Evolutionary conservation across 2,113 vertebrate genomes (phyloP).

Genomic region (Drymodes brunneopygia): DNA sequence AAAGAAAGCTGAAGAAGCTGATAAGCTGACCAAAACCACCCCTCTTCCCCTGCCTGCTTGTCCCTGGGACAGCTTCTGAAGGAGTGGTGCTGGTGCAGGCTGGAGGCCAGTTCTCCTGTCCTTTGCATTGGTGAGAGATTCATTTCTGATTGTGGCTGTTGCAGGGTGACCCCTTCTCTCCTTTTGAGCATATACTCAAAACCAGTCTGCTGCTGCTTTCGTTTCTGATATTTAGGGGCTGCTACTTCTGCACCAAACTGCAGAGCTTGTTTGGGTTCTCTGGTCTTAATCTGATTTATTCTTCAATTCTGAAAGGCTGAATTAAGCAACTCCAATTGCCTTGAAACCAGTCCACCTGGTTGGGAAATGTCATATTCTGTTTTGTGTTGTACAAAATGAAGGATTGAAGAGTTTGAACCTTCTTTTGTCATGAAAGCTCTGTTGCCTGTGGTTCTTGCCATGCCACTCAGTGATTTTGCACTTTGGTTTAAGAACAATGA

Average conservation of each 20-base stretch:
- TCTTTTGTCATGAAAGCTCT: slow-evolving; percentile 32
- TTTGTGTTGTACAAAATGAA: slow-evolving; percentile 26
- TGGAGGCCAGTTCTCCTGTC: background rate
- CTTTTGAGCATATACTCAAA: background rate
- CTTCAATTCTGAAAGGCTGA: slow-evolving; percentile 26
- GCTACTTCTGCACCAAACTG: background rate
- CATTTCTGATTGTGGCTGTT: background rate
- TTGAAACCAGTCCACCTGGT: background rate
- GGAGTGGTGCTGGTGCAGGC: background rate
- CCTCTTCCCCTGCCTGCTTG: background rate
- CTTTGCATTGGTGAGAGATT: background rate
- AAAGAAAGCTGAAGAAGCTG: background rate
- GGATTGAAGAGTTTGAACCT: slow-evolving; percentile 36
- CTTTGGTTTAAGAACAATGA: slow-evolving; percentile 38
- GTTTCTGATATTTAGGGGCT: background rate
- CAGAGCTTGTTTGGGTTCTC: slow-evolving; percentile 26
- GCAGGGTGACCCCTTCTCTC: background rate
- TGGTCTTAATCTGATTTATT: slow-evolving; percentile 13
- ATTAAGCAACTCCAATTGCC: background rate
- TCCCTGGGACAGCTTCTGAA: background rate
- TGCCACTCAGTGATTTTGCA: slow-evolving; percentile 38
- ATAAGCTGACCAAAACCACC: background rate
- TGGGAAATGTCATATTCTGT: background rate
- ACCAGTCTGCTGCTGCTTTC: background rate
- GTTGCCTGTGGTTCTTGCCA: slow-evolving; percentile 42